These are phyloP conservation scores for Balearica regulorum DNA, from an alignment of 2,797 vertebrate species.

Conservation along the genomic window DNA sequence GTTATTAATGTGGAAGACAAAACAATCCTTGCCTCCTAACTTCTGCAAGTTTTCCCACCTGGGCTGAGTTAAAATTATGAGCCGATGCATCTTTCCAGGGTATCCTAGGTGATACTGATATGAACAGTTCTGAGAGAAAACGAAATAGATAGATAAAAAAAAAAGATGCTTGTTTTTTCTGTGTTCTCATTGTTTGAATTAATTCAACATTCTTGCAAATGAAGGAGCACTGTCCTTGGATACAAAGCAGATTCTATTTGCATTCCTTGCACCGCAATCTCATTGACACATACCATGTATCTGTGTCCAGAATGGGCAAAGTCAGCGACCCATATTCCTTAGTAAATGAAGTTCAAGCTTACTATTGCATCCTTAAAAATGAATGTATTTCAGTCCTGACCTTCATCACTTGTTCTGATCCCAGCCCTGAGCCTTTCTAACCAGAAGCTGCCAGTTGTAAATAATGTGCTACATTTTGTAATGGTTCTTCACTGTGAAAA, in stretches of 20 bases:
- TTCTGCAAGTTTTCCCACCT: neutral
- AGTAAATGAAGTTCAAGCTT: conserved; percentile 24
- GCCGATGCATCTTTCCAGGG: neutral
- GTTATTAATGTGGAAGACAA: neutral
- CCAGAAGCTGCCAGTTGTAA: neutral
- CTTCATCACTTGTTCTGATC: neutral
- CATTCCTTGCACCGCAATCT: neutral
- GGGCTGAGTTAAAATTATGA: neutral
- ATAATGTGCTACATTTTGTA: conserved; percentile 19
- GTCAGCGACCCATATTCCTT: neutral
- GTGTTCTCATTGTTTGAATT: neutral
- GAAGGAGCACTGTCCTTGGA: neutral
- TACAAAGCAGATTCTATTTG: neutral
- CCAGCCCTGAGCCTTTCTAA: neutral
- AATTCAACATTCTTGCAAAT: neutral
- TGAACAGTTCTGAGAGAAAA: neutral
- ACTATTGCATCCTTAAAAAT: neutral
- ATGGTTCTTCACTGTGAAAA: neutral
- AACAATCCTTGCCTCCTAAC: neutral
- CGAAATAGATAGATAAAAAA: neutral
- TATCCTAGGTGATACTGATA: conserved; percentile 25
- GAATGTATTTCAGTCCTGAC: conserved; percentile 10
- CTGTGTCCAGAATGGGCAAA: neutral
- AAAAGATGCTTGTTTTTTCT: neutral
- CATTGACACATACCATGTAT: neutral